phyloP scores from a whole-genome alignment of 2,797 vertebrate species.

The Acrossocheilus fasciatus region DNA sequence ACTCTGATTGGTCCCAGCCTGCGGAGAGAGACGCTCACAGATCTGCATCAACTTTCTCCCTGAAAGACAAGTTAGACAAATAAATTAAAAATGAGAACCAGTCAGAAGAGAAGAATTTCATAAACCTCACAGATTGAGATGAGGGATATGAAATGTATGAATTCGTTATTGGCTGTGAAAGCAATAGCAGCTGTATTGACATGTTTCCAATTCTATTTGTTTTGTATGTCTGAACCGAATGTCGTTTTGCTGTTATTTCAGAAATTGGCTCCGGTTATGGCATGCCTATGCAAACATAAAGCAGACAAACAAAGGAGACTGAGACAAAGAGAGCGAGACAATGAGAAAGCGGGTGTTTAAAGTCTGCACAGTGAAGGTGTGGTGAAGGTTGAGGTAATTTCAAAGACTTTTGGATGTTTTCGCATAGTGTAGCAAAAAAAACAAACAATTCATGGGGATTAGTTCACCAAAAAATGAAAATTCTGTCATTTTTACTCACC shows the following conservation, averaged over 20 bases:
- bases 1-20: slow-evolving; percentile 75
- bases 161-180: slow-evolving; percentile 35
- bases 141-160: slow-evolving; percentile 1
- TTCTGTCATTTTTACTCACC: not conserved
- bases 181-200: slow-evolving; percentile 30
- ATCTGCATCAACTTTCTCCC: slow-evolving; percentile 63
- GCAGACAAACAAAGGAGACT: slow-evolving; percentile 10
- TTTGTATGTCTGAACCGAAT: slow-evolving; percentile 9
- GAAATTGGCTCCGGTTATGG: not conserved
- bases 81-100: slow-evolving; percentile 39
- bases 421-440: not conserved
- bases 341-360: not conserved
- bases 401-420: slow-evolving; percentile 8
- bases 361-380: slow-evolving; percentile 2
- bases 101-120: slow-evolving; percentile 12
- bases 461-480: not conserved
- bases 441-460: not conserved
- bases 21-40: slow-evolving; percentile 62
- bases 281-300: slow-evolving; percentile 15
- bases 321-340: slow-evolving; percentile 19
- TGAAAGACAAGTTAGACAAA: slow-evolving; percentile 68
- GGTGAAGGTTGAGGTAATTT: slow-evolving; percentile 1
- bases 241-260: slow-evolving; percentile 26
- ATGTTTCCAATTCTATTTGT: slow-evolving; percentile 33
- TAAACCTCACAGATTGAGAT: slow-evolving; percentile 24